Evolutionary conservation across 2,113 vertebrate genomes (phyloP).

Genomic region (Etheostoma cragini): DNA sequence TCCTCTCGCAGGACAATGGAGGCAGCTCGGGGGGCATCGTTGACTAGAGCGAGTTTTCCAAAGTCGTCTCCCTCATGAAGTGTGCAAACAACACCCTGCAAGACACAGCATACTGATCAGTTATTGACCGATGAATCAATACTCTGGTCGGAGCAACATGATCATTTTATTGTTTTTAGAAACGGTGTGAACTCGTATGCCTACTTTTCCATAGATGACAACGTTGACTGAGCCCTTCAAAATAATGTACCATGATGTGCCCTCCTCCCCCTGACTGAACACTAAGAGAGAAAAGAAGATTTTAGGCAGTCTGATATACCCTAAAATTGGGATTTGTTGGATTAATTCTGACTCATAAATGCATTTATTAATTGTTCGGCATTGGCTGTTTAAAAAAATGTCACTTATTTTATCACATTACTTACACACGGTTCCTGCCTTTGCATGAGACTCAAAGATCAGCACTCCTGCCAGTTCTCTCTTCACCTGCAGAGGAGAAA

Average conservation of each 20-base stretch:
- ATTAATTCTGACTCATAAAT: neutral
- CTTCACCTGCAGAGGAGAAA: slow-evolving; percentile 94
- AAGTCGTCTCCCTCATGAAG: slow-evolving; percentile 98
- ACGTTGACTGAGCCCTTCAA: slow-evolving; percentile 98
- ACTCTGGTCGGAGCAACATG: neutral
- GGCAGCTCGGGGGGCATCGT: slow-evolving; percentile 96
- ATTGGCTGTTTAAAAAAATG: neutral
- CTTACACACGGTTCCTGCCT: slow-evolving; percentile 98
- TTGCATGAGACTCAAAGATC: slow-evolving; percentile 96
- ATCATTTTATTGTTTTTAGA: neutral
- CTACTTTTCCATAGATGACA: slow-evolving; percentile 98
- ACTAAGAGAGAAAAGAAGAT: slow-evolving; percentile 85
- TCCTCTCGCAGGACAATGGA: slow-evolving; percentile 97
- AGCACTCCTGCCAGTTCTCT: slow-evolving; percentile 94
- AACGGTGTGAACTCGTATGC: slow-evolving; percentile 10
- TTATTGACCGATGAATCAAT: neutral
- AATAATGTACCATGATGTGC: slow-evolving; percentile 99
- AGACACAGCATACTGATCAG: neutral
- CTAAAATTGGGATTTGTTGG: slow-evolving; percentile 8
- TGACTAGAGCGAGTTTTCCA: slow-evolving; percentile 97
- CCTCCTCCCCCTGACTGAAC: slow-evolving; percentile 99
- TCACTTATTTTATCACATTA: slow-evolving; percentile 46
- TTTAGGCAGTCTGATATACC: neutral
- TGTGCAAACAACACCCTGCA: slow-evolving; percentile 96
- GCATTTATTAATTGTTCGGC: neutral